Percentiles rank a stretch among this genome's conserved stretches.
phyloP scores from a whole-genome alignment of 2,888 invertebrate species.

The Drosophila lutescens region DNA sequence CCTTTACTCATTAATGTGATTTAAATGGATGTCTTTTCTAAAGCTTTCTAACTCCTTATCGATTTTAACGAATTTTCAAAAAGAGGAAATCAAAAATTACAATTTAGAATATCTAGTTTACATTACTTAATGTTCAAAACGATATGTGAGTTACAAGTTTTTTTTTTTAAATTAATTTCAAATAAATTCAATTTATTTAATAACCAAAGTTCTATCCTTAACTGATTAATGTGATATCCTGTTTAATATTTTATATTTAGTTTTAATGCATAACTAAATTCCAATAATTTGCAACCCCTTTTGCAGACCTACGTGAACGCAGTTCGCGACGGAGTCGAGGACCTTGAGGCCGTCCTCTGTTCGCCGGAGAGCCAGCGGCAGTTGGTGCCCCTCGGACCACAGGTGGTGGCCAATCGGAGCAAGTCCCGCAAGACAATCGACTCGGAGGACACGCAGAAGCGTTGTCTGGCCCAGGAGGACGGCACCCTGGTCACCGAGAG shows the following conservation, averaged over 20 bases:
- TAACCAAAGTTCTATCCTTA: neutral
- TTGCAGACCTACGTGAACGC: conserved; percentile 90
- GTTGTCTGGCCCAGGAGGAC: conserved; percentile 91
- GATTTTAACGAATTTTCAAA: too few species aligned
- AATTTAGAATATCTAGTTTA: too few species aligned
- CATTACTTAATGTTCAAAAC: too few species aligned
- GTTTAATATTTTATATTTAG: neutral
- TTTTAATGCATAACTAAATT: neutral
- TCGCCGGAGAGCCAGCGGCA: conserved; percentile 87
- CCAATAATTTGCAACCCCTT: too few species aligned
- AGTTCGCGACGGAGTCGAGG: conserved; percentile 87
- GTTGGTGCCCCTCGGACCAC: conserved; percentile 88
- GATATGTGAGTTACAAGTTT: too few species aligned
- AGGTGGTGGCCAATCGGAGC: conserved; percentile 90
- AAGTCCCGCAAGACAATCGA: conserved; percentile 92
- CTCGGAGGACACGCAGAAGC: conserved; percentile 92
- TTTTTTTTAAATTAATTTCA: too few species aligned
- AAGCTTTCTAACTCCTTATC: too few species aligned
- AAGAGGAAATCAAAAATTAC: too few species aligned
- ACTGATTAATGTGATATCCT: too few species aligned
- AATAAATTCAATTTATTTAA: neutral
- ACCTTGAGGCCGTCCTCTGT: conserved; percentile 89
- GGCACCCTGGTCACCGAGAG: conserved; percentile 94
- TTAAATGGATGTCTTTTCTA: too few species aligned
- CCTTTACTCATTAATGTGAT: too few species aligned